Percentiles rank a stretch among this genome's conserved stretches.
Conservation (phyloP, 2,888 invertebrate species). For the Drosophila subquinaria region DNA sequence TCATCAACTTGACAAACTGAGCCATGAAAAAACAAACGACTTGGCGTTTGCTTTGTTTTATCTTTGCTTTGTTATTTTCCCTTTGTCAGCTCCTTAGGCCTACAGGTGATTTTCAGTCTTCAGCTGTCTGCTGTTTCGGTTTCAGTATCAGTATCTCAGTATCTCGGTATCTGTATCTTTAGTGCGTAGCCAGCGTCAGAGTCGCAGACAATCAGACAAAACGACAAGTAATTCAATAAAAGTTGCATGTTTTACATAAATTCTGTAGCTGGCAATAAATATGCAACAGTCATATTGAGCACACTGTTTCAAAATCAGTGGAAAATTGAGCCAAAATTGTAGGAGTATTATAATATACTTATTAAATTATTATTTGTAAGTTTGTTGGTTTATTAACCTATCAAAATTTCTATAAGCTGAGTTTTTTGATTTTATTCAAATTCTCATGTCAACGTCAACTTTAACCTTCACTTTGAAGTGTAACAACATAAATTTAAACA, state of each 20-base stretch:
- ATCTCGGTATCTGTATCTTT: constrained; percentile 26
- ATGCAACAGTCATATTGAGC: constrained; percentile 38
- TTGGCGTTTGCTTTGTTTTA: constrained; percentile 59
- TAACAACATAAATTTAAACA: constrained; percentile 16
- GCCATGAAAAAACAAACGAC: constrained; percentile 63
- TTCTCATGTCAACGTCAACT: neutral
- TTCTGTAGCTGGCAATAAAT: constrained; percentile 52
- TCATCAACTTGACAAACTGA: constrained; percentile 78
- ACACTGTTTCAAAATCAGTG: constrained; percentile 33
- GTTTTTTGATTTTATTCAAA: too few relatives aligned
- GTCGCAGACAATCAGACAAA: constrained; percentile 29
- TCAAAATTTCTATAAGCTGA: too few relatives aligned
- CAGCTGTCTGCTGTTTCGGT: constrained; percentile 23
- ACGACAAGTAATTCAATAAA: constrained; percentile 71
- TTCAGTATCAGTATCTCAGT: constrained; percentile 26
- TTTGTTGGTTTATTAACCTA: too few relatives aligned
- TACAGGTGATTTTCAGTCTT: constrained; percentile 46
- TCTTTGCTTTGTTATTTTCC: constrained; percentile 45
- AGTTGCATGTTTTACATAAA: constrained; percentile 76
- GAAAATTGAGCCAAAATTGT: constrained; percentile 8
- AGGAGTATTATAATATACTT: neutral
- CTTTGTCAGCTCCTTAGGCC: constrained; percentile 39
- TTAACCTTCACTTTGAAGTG: neutral
- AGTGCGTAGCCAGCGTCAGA: constrained; percentile 43
- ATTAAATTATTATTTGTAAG: neutral